These are phyloP conservation scores for Anomalospiza imberbis DNA, from an alignment of 2,797 vertebrate species.

Conservation along the genomic window DNA sequence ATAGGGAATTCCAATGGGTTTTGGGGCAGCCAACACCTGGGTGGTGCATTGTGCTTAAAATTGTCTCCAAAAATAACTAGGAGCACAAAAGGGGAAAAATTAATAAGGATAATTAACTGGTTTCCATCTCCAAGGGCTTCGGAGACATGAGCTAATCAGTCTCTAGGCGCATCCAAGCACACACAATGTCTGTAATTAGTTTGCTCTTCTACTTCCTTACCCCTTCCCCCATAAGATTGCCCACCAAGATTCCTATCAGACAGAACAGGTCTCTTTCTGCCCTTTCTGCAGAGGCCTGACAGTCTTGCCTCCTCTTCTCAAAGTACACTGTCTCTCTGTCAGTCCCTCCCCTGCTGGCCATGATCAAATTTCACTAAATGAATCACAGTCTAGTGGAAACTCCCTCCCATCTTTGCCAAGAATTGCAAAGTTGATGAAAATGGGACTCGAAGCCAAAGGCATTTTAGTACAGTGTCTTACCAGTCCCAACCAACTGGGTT, in stretches of 20 bases:
- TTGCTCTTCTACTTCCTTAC: conserved; percentile 17
- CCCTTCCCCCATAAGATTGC: conserved; percentile 21
- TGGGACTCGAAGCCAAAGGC: conserved; percentile 17
- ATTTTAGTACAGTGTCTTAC: conserved; percentile 18
- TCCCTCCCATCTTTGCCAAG: conserved; percentile 64
- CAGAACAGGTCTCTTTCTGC: conserved; percentile 44
- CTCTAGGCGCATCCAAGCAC: conserved; percentile 8
- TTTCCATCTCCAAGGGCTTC: conserved; percentile 47
- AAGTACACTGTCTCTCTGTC: neutral
- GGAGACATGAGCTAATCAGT: conserved; percentile 54
- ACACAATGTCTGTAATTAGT: conserved; percentile 17
- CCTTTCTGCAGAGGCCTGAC: neutral
- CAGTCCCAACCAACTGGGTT: conserved; percentile 25
- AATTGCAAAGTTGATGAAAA: conserved; percentile 67
- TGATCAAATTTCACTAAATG: conserved; percentile 67
- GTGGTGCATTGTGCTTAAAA: conserved; percentile 48
- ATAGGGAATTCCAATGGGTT: neutral
- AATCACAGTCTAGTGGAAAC: conserved; percentile 69
- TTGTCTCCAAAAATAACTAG: conserved; percentile 48
- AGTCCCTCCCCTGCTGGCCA: conserved; percentile 42
- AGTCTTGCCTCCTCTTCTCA: neutral
- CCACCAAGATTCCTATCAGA: conserved; percentile 33
- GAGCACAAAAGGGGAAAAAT: conserved; percentile 29
- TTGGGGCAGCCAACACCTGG: conserved; percentile 38
- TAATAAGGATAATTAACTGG: conserved; percentile 47